Evolutionary conservation across 2,113 vertebrate genomes (phyloP), one percentile per base, ranked within the genome.

Genomic region (Gymnogyps californianus): DNA sequence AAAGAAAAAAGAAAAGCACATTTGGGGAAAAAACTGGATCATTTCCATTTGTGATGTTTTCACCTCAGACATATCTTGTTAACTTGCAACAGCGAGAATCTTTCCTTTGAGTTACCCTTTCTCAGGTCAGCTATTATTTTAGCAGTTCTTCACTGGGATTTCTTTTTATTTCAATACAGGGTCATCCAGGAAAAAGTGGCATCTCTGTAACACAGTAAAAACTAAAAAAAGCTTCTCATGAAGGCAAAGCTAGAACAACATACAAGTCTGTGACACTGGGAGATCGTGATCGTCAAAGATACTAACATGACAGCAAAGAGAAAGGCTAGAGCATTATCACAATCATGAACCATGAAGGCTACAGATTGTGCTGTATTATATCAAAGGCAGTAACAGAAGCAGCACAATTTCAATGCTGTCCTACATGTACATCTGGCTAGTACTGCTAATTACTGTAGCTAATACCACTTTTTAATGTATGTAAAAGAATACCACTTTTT

Each of bases 401-500:
- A 77, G 58, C 36, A 25, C 18, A 44, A 40, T 61, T 79, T 87
- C 40, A 79, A 6, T 25, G 47, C 24, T 82, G 46, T 49, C 38
- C 36, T 46, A 69, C 26, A 36, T 14, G 51, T 6, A 36, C 8
- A 31, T 21, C 42, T 82, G 49, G 24, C 46, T 58, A 87, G 16
- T 32, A 49, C 32, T 38, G 28, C 10, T 72, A 36, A 44, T 49
- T 34, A 34, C 47, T 77, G 44, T 49, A 81, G 58, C 49, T 69
- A 72, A 69, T 14, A 81, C 4, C 8, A 55, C 19, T 49, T 95
- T 38, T 61, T 42, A 55, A 11, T 31, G 1, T 28, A n/a, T 8
- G 6, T 34, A 72, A 34, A 87, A 72, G 9, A 88, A 40, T 0
- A 26, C 2, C 0, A 6, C 18, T 49, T 49, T 28, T 10, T 16